Base-by-base conservation (phyloP, 2,113 vertebrate species). In the Erpornis zantholeuca region DNA sequence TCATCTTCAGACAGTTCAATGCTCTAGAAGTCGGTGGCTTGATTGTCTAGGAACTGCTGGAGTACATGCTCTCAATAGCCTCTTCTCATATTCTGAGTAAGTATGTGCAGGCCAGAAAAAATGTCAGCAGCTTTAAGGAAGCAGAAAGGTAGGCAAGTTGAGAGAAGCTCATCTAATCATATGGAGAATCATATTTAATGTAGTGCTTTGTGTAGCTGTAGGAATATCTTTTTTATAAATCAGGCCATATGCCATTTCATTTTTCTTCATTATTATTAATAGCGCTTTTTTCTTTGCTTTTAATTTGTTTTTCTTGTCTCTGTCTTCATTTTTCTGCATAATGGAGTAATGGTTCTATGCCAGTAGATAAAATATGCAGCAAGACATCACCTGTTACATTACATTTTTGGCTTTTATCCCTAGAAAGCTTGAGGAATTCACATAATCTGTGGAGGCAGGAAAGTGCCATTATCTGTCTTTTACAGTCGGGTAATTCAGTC, bases 231-330 rank as follows among this genome's bases (percentile, higher is more conserved):
- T 59, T 75, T 52, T 72, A 83, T 44, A 85, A 87, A 79, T 49
- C 36, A 65, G 59, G 80, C 78, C 50, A 87, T 75, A 80, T 27
- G 45, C 25, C 28, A 69, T 88, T 85, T 94, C 4, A 6, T 15
- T 91, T 86, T 91, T 87, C 65, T 87, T 93, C 75, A 61, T 85
- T 93, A 93, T 93, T 94, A 96, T 95, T 93, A 95, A 92, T 81
- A 82, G 52, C 2, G 3, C 21, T 61, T 76, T 86, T 76, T 76
- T 60, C 69, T 86, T 86, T 29, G 29, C 63, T 91, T 92, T 96
- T 91, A 82, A 91, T 96, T 92, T 92, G 52, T 79, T 95, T 91
- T 91, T 76, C 79, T 79, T 93, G 64, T 85, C 53, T 79, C 10
- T 90, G 54, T 66, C 65, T 78, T 69, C 42, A 54, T 60, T 85